A percentile compares a stretch with the other conserved stretches of the same genome.
These are phyloP conservation scores for Loripinus fragilis DNA, from an alignment of 2,888 invertebrate species.

Conservation along the genomic window DNA sequence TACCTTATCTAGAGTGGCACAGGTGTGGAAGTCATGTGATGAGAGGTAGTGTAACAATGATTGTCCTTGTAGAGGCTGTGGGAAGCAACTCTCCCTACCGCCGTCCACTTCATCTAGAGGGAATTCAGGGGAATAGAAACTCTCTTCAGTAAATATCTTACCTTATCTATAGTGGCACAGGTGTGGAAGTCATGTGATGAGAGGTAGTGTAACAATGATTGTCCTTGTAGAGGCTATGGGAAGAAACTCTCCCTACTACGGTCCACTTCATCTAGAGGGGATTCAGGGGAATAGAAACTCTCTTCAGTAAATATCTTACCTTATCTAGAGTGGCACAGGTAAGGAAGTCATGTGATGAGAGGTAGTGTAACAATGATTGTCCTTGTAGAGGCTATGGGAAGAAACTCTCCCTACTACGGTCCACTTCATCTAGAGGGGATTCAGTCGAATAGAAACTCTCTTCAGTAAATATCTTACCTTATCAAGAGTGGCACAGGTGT, in stretches of 20 bases:
- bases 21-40: constrained; percentile 88
- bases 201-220: no score
- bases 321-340: constrained; percentile 90
- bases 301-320: constrained; percentile 65
- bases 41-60: constrained; percentile 89
- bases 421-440: constrained; percentile 20
- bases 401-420: constrained; percentile 42
- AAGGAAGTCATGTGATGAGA: constrained; percentile 89
- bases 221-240: no score
- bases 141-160: no score
- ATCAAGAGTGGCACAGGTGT: no score
- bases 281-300: no score
- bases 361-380: constrained; percentile 88
- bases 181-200: no score
- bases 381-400: constrained; percentile 86
- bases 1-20: constrained; percentile 89
- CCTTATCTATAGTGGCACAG: no score
- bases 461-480: no score
- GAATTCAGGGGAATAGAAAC: no score
- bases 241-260: no score
- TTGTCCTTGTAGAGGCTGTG: constrained; percentile 87
- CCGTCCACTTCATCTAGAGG: constrained; percentile 21
- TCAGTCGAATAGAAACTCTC: no score
- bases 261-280: no score
- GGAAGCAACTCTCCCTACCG: constrained; percentile 56